A percentile compares a stretch with the other conserved stretches of the same genome.
phyloP scores from a whole-genome alignment of 2,113 vertebrate species.

The Ammodytes marinus region DNA sequence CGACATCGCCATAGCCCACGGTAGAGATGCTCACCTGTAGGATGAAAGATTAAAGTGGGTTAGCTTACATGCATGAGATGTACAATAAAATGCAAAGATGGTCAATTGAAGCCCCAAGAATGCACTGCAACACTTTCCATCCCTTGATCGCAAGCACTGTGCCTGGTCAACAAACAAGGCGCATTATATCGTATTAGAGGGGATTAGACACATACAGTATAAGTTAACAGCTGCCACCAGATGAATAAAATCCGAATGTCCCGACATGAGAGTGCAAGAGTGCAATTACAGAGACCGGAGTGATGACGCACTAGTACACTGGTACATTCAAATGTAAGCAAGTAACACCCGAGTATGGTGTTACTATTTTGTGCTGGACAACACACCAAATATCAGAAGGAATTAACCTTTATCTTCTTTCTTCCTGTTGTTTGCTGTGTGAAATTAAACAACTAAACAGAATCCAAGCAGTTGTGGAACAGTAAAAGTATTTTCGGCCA shows the following conservation, averaged over 20 bases:
- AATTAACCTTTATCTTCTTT: background rate
- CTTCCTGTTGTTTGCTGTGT: background rate
- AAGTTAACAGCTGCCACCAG: conserved; percentile 69
- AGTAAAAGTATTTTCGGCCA: background rate
- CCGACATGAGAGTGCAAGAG: conserved; percentile 43
- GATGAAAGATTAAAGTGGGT: background rate
- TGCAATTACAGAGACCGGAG: background rate
- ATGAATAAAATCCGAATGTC: conserved; percentile 53
- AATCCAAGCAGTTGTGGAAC: background rate
- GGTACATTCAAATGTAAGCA: background rate
- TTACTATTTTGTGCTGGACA: background rate
- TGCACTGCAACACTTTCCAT: conserved; percentile 16
- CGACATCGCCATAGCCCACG: conserved; percentile 91
- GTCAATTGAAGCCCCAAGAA: conserved; percentile 46
- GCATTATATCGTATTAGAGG: conserved; percentile 62
- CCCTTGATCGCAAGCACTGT: conserved; percentile 53
- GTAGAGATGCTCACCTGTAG: conserved; percentile 93
- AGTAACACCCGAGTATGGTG: background rate
- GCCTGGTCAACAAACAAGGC: conserved; percentile 53
- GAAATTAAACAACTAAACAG: background rate
- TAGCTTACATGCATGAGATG: background rate
- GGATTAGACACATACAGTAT: conserved; percentile 68
- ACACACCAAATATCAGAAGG: background rate
- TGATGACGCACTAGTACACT: conserved; percentile 2
- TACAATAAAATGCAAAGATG: background rate